Evolutionary conservation across 1,140 invertebrate species (phyloP).

Genomic region (Papilio dardanus): DNA sequence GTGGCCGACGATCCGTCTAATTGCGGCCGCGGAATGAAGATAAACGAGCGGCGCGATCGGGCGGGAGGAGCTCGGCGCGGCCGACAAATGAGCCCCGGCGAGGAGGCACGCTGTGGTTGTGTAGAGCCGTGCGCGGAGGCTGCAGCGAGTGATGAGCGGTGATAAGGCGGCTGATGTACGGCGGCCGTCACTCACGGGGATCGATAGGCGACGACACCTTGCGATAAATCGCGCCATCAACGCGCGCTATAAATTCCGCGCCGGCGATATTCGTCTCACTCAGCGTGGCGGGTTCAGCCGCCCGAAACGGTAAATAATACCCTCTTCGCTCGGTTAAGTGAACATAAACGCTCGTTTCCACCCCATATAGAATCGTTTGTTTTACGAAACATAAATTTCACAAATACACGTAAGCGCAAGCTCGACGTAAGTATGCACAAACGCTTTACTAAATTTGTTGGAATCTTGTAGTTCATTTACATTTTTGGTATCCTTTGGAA

Average conservation of each 20-base stretch:
- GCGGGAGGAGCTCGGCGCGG: slow-evolving; percentile 60
- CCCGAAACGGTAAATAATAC: slow-evolving; percentile 82
- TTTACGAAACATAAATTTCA: slow-evolving; percentile 80
- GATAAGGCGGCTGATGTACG: slow-evolving; percentile 79
- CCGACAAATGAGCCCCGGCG: slow-evolving; percentile 63
- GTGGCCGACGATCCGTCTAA: slow-evolving; percentile 85
- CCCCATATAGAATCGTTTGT: slow-evolving; percentile 81
- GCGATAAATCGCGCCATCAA: slow-evolving; percentile 81
- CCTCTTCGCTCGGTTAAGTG: slow-evolving; percentile 82
- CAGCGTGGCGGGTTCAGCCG: slow-evolving; percentile 76
- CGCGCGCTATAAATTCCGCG: slow-evolving; percentile 80
- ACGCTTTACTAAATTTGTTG: slow-evolving; percentile 40
- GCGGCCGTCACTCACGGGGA: slow-evolving; percentile 72
- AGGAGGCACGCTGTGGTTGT: slow-evolving; percentile 61
- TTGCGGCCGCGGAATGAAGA: slow-evolving; percentile 85
- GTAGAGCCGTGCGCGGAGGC: slow-evolving; percentile 49
- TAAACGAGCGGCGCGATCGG: slow-evolving; percentile 82
- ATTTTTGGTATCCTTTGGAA: background rate
- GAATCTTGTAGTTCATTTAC: slow-evolving; percentile 23
- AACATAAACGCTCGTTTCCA: slow-evolving; percentile 82
- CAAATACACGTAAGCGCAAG: slow-evolving; percentile 68
- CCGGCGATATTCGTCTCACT: slow-evolving; percentile 80
- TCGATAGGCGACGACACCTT: slow-evolving; percentile 79
- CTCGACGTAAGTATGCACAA: slow-evolving; percentile 56
- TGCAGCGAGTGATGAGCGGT: slow-evolving; percentile 66